Evolutionary conservation across 2,113 vertebrate species (phyloP).

Genomic region (Semicossyphus pulcher): DNA sequence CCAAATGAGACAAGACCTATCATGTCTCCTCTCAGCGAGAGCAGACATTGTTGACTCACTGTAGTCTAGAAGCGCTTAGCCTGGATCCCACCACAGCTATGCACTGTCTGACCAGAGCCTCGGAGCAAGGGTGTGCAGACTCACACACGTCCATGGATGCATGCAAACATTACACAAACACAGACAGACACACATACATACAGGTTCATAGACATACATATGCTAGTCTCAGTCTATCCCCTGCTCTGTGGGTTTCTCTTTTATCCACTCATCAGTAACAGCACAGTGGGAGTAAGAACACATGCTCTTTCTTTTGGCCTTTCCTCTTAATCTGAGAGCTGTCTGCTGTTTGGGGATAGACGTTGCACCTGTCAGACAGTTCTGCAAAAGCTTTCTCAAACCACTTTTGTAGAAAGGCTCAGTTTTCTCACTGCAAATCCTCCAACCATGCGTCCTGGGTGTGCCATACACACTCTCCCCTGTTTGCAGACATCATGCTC

Average conservation of each 20-base stretch:
- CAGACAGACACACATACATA: slow-evolving; percentile 49
- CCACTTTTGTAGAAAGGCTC: slow-evolving; percentile 12
- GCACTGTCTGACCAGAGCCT: slow-evolving; percentile 82
- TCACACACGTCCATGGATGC: slow-evolving; percentile 61
- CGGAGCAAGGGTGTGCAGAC: slow-evolving; percentile 72
- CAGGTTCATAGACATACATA: slow-evolving; percentile 45
- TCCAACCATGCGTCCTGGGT: neutral
- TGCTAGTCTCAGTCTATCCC: slow-evolving; percentile 31
- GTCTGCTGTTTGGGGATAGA: slow-evolving; percentile 35
- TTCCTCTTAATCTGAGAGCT: neutral
- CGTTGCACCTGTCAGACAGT: slow-evolving; percentile 27
- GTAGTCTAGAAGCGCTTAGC: slow-evolving; percentile 71
- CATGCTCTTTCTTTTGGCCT: slow-evolving; percentile 33
- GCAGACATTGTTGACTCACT: slow-evolving; percentile 84
- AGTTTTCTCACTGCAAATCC: slow-evolving; percentile 29
- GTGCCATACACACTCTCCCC: slow-evolving; percentile 25
- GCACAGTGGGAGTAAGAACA: slow-evolving; percentile 18
- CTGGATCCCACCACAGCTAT: slow-evolving; percentile 83
- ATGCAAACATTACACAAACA: slow-evolving; percentile 67
- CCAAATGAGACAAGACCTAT: slow-evolving; percentile 75
- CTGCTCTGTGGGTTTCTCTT: slow-evolving; percentile 50
- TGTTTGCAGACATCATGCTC: slow-evolving; percentile 4
- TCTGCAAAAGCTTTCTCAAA: slow-evolving; percentile 30
- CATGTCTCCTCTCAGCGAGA: slow-evolving; percentile 73
- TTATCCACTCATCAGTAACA: slow-evolving; percentile 33